phyloP scores from a whole-genome alignment of 2,797 vertebrate genomes.

The Sebastes matsubarae region DNA sequence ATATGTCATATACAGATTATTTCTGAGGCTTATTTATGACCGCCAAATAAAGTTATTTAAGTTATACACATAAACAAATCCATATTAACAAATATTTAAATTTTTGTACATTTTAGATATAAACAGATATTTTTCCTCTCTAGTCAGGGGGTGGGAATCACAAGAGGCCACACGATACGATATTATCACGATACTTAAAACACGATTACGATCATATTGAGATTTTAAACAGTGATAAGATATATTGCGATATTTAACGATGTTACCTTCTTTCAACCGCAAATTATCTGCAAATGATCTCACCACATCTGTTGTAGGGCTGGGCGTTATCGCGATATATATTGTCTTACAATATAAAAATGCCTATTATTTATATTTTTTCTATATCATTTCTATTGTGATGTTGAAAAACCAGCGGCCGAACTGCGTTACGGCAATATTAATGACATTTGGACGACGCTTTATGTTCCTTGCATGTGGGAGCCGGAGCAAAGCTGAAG shows the following conservation, averaged over 20 bases:
- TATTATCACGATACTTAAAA: neutral
- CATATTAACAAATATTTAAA: neutral
- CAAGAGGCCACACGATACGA: neutral
- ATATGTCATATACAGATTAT: neutral
- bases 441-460: too few species aligned
- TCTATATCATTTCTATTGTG: neutral
- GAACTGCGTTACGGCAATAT: neutral
- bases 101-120: neutral
- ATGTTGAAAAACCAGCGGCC: neutral
- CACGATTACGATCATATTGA: neutral
- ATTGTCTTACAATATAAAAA: neutral
- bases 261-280: neutral
- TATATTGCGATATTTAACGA: neutral
- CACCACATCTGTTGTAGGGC: neutral
- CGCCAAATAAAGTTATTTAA: neutral
- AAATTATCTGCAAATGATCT: neutral
- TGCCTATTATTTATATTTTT: neutral
- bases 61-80: neutral
- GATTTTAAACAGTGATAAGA: neutral
- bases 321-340: neutral
- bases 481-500: neutral
- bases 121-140: neutral
- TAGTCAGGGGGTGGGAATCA: neutral
- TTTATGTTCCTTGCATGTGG: neutral
- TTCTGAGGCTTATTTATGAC: neutral